phyloP scores from a whole-genome alignment of 2,113 vertebrate species.

The Leucosticte australis region DNA sequence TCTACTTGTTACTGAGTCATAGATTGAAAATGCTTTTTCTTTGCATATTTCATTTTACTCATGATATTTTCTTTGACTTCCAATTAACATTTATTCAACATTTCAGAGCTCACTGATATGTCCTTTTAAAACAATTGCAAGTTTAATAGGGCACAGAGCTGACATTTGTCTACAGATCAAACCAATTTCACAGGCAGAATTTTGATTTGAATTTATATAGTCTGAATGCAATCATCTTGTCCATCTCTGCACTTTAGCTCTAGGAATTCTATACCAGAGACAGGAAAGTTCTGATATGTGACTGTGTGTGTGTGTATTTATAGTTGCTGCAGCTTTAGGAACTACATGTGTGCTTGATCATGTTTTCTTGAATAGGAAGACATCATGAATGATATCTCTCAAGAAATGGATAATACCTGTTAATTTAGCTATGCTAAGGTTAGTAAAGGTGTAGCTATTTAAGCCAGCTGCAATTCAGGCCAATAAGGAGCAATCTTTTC shows the following conservation, averaged over 20 bases:
- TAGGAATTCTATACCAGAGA: neutral
- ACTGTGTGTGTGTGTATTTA: neutral
- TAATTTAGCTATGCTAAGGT: neutral
- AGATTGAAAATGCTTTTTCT: neutral
- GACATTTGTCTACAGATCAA: slow-evolving; percentile 43
- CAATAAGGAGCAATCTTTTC: neutral
- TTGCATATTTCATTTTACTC: slow-evolving; percentile 25
- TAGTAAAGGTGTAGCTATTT: neutral
- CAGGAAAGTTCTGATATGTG: neutral
- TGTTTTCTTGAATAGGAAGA: neutral
- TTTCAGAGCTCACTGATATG: neutral
- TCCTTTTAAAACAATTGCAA: slow-evolving; percentile 47
- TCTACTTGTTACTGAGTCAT: neutral
- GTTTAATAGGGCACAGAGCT: slow-evolving; percentile 19
- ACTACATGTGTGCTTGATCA: neutral
- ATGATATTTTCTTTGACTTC: slow-evolving; percentile 38
- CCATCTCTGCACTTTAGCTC: neutral
- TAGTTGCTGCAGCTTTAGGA: neutral
- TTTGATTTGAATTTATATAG: neutral
- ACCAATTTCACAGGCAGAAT: slow-evolving; percentile 3
- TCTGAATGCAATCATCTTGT: neutral
- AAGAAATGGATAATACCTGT: neutral
- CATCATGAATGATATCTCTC: neutral
- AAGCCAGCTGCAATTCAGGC: neutral
- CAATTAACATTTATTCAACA: slow-evolving; percentile 60